Evolutionary conservation across 2,113 vertebrate genomes (phyloP), one percentile per base, ranked within the genome.

Genomic region (Erpornis zantholeuca): DNA sequence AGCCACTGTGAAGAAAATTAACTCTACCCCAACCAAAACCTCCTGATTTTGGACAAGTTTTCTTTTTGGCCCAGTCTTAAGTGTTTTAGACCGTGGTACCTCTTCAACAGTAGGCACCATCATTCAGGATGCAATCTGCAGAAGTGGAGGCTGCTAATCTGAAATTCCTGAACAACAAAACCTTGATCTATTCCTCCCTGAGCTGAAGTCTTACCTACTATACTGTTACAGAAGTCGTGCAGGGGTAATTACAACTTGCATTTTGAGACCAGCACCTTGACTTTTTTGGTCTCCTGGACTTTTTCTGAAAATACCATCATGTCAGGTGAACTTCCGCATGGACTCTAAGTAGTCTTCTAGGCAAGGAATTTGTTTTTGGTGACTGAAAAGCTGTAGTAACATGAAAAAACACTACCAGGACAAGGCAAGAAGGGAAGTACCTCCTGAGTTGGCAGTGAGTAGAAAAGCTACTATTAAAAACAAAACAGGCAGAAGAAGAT

Each of bases 211-310:
- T 45, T 45, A 61, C 40, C 11, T 70, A 17, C 16, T 66, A 2
- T n/a, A 50, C 19, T 75, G 6, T 27, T 82, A 53, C 15, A 28
- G 45, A 52, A 69, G 22, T 16, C 61, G 27, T 59, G 31, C 70
- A 72, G 11, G 18, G 5, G 3, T 82, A 68, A 56, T 14, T 38
- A 47, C 22, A 68, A 24, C 38, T 15, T 40, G 21, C 10, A 45
- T 63, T 86, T 91, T 75, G 31, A 70, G 17, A 76, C 22, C 6
- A 80, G 11, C 25, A 79, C 17, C 11, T 82, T 57, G 8, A 44
- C 45, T 29, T 45, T 75, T 9, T 29, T n/a, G 3, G 18, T 69
- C 11, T n/a, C 0, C 0, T 12, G 16, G 49, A 9, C 31, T 40
- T 68, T 81, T 91, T 49, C 61, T 76, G 57, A 69, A 90, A 45